Conservation (phyloP, 2,113 vertebrate species). For the Neotoma lepida region DNA sequence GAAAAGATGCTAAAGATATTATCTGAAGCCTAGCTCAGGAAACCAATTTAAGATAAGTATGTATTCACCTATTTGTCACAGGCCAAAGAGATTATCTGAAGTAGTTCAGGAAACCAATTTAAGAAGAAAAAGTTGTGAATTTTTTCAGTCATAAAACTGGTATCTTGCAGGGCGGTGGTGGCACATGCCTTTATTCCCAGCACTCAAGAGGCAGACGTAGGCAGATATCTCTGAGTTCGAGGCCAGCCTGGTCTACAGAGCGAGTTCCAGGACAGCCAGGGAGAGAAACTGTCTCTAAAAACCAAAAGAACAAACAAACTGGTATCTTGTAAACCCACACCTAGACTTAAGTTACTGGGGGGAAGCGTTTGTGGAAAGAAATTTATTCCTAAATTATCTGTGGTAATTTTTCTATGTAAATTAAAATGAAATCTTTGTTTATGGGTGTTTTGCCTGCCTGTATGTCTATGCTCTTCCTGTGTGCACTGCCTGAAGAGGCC, state of each 20-base stretch:
- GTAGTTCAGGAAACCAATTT: neutral
- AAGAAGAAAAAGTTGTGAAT: neutral
- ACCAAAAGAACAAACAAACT: neutral
- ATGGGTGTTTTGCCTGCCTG: neutral
- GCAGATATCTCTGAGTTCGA: neutral
- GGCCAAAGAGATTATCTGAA: no score
- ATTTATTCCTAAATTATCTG: slow-evolving; percentile 1
- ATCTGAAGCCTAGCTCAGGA: neutral
- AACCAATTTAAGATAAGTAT: neutral
- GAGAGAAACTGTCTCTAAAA: neutral
- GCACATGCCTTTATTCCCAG: neutral
- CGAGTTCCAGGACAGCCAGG: neutral
- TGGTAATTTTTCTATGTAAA: neutral
- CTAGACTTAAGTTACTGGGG: neutral
- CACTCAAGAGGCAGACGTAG: neutral
- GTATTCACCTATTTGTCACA: neutral
- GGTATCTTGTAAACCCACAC: neutral
- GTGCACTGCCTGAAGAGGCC: neutral
- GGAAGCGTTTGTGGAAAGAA: neutral
- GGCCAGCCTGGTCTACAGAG: neutral
- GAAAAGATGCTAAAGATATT: neutral
- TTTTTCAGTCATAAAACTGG: neutral
- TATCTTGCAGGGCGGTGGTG: neutral
- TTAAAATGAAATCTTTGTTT: neutral
- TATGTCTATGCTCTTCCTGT: neutral